phyloP scores from a whole-genome alignment of 2,797 vertebrate species.

The Euphonia xanthogaster region DNA sequence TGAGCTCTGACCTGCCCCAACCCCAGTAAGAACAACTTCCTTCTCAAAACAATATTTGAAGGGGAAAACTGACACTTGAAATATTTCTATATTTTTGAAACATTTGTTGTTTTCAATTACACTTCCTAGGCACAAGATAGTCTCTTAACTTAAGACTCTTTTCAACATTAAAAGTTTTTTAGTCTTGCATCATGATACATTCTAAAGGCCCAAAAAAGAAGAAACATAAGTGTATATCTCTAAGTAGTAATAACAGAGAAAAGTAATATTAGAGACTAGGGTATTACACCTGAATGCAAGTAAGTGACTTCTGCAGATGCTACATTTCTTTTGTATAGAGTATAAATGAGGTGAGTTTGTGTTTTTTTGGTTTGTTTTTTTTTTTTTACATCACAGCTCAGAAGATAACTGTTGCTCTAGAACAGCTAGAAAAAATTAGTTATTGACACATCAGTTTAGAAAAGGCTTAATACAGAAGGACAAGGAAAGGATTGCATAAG shows the following conservation, averaged over 20 bases:
- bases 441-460: constrained; percentile 32
- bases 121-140: neutral
- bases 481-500: constrained; percentile 7
- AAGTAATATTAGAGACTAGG: neutral
- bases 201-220: neutral
- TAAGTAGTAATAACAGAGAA: neutral
- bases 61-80: neutral
- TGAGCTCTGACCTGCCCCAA: neutral
- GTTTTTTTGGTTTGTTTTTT: neutral
- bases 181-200: neutral
- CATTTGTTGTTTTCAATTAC: neutral
- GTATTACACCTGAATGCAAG: neutral
- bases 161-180: neutral
- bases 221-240: neutral
- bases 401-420: constrained; percentile 15
- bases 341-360: neutral
- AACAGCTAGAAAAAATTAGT: constrained; percentile 22
- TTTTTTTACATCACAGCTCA: neutral
- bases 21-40: neutral
- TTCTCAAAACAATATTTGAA: neutral
- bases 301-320: neutral
- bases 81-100: neutral
- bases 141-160: neutral
- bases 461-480: constrained; percentile 23
- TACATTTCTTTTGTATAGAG: neutral